Evolutionary conservation across 2,797 vertebrate genomes (phyloP).

Genomic region (Loris lydekkerianus): DNA sequence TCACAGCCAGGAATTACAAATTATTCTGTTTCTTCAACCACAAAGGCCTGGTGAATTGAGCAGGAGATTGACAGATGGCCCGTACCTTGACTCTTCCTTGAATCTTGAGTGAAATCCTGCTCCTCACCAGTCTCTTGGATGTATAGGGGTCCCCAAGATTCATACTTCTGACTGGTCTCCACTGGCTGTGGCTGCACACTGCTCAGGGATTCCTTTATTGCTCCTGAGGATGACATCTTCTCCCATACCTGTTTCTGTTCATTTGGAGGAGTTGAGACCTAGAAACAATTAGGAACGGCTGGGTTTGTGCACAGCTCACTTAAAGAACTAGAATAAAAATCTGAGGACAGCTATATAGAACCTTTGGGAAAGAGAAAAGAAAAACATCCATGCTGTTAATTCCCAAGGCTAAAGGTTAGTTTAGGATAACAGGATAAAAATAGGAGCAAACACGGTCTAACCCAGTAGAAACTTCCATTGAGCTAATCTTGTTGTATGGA

Average conservation of each 20-base stretch:
- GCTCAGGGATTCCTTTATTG: conserved; percentile 18
- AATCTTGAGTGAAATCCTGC: conserved; percentile 62
- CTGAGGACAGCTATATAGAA: background rate
- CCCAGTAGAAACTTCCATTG: background rate
- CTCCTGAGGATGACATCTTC: conserved; percentile 64
- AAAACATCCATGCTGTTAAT: background rate
- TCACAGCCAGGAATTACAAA: background rate
- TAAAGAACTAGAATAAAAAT: conserved; percentile 14
- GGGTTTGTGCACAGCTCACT: conserved; percentile 12
- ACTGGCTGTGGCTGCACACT: background rate
- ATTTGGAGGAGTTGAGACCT: conserved; percentile 70
- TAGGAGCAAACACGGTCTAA: background rate
- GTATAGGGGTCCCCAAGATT: conserved; percentile 77
- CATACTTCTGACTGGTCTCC: conserved; percentile 65
- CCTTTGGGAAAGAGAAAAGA: conserved; percentile 34
- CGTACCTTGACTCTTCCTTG: conserved; percentile 73
- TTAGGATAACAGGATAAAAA: background rate
- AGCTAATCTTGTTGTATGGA: background rate
- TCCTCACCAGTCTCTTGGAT: conserved; percentile 82
- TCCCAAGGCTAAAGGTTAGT: conserved; percentile 1
- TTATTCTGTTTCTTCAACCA: background rate
- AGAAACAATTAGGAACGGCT: conserved; percentile 46
- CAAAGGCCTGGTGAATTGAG: background rate
- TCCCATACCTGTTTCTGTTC: conserved; percentile 73
- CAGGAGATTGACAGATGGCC: background rate